Conservation (phyloP, 2,888 invertebrate genomes). For the Cyrtodaria siliqua region DNA sequence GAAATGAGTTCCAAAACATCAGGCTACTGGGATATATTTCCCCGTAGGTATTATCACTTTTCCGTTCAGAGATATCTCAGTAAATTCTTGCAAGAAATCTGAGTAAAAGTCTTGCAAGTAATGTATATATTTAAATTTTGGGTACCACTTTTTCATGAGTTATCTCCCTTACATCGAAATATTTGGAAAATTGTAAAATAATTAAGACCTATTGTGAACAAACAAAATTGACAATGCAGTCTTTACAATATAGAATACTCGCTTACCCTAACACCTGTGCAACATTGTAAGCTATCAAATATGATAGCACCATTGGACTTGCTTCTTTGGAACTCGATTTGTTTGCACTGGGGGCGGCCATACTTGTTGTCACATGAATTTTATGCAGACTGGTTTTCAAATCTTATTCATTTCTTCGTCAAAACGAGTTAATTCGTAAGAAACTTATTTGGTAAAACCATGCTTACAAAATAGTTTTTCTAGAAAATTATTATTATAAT, state of each 20-base stretch:
- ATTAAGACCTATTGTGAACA: background rate
- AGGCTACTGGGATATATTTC: no score
- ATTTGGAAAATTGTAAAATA: background rate
- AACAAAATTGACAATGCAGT: background rate
- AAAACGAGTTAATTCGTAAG: no score
- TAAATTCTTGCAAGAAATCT: no score
- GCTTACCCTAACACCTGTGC: conserved; percentile 75
- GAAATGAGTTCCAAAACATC: no score
- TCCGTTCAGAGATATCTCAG: no score
- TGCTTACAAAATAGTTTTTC: no score
- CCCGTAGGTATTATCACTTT: no score
- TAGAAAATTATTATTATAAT: no score
- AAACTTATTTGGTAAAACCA: no score
- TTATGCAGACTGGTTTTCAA: background rate
- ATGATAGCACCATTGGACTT: conserved; percentile 63
- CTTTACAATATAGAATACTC: background rate
- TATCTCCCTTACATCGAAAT: background rate
- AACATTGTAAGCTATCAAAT: conserved; percentile 79
- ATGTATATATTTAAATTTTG: no score
- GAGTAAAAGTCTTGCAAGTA: no score
- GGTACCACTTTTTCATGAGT: background rate
- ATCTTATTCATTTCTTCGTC: no score
- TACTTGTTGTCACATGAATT: conserved; percentile 31
- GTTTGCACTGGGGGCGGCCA: conserved; percentile 61
- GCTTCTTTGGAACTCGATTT: conserved; percentile 45